A percentile compares a stretch with the other conserved stretches of the same genome.
Evolutionary conservation across 2,113 vertebrate species (phyloP).

Genomic region (Lipophrys pholis): DNA sequence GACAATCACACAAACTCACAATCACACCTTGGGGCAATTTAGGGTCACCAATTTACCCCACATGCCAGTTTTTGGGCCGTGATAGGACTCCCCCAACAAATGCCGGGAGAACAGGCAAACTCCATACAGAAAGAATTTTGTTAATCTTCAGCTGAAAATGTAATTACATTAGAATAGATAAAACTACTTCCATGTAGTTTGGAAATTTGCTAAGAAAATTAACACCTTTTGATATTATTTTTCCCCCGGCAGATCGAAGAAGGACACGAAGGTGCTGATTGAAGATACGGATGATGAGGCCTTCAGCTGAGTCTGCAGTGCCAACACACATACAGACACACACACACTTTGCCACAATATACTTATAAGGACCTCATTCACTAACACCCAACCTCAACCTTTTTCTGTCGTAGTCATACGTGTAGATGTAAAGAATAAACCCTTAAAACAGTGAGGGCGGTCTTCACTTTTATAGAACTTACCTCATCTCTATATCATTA

Average conservation of each 20-base stretch:
- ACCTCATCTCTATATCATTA: conserved; percentile 41
- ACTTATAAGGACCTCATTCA: conserved; percentile 62
- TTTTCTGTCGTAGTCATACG: conserved; percentile 1
- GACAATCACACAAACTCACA: no score
- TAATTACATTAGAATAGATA: no score
- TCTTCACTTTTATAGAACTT: conserved; percentile 30
- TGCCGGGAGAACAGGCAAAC: no score
- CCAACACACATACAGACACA: conserved; percentile 23
- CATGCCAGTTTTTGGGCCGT: no score
- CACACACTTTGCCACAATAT: conserved; percentile 34
- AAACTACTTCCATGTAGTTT: no score
- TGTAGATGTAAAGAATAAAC: neutral
- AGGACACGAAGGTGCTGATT: conserved; percentile 97
- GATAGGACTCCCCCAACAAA: no score
- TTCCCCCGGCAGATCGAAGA: conserved; percentile 87
- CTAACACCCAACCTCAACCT: conserved; percentile 31
- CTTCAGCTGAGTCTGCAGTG: conserved; percentile 89
- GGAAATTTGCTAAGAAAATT: no score
- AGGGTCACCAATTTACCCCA: no score
- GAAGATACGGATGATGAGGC: conserved; percentile 97
- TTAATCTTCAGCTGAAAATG: no score
- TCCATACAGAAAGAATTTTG: no score
- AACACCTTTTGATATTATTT: neutral
- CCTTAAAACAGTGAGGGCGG: conserved; percentile 21
- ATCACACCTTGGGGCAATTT: no score